These are phyloP conservation scores for Microcebus griseorufus DNA, from an alignment of 2,113 vertebrate species.

Conservation along the genomic window DNA sequence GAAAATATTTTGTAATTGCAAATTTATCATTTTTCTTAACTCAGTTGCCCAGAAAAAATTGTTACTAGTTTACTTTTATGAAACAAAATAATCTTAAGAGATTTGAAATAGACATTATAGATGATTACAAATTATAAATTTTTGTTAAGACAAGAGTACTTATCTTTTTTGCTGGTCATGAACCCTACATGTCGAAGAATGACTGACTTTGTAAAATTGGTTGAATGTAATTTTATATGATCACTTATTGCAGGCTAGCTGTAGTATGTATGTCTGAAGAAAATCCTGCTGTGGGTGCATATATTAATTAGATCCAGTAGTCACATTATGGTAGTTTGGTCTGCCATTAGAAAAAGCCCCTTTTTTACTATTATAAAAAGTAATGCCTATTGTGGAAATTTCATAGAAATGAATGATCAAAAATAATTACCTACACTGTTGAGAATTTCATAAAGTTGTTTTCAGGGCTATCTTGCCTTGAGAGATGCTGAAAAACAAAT, in stretches of 20 bases:
- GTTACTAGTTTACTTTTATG: background rate
- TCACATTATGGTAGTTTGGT: background rate
- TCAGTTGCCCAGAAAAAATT: background rate
- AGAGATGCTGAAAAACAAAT: background rate
- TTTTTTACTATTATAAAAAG: background rate
- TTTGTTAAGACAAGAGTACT: background rate
- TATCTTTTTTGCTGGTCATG: background rate
- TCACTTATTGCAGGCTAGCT: background rate
- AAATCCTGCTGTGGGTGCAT: background rate
- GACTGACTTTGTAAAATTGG: background rate
- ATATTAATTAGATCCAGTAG: background rate
- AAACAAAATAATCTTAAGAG: background rate
- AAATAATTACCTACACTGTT: background rate
- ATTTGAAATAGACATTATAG: slow-evolving; percentile 23
- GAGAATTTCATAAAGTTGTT: slow-evolving; percentile 1
- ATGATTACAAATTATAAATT: background rate
- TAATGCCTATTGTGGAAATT: slow-evolving; percentile 24
- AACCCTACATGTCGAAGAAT: slow-evolving; percentile 4
- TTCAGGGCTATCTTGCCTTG: background rate
- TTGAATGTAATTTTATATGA: slow-evolving; percentile 15
- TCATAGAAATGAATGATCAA: slow-evolving; percentile 3
- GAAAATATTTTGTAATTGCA: background rate
- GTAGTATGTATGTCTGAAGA: background rate
- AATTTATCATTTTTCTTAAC: slow-evolving; percentile 1
- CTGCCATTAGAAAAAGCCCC: background rate